Base-by-base conservation (phyloP, 2,888 invertebrate species). In the Lutraria lutraria region DNA sequence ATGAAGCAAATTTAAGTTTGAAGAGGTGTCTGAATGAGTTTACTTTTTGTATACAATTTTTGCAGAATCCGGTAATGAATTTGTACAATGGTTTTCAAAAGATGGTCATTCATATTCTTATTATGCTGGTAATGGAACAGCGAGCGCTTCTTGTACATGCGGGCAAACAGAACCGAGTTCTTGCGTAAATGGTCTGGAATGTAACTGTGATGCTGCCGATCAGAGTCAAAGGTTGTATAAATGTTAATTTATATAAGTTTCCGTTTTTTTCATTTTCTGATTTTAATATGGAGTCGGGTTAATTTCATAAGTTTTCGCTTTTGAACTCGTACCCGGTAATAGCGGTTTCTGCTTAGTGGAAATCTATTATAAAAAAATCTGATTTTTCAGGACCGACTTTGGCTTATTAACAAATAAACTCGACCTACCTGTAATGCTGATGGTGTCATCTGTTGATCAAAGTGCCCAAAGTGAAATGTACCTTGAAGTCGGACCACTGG, bases 161-260 rank as follows among this genome's bases (percentile, higher is more conserved):
- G 94, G 94, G 0, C 84, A 93, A 16, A 87, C 88, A n/a, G 92
- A 90, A 15, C 87, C 83, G 0, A 83, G 56, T 34, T 88, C 80
- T 21, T 95, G 95, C 90, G 83, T 60, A 0, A 93, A 93, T 15
- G 93, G 93, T 0, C 81, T 88, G 2, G 79, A 76, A 0, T 95
- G 95, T 86, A 94, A 95, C 91, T 94, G 95, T 89, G 95, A 95
- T 87, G 84, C 88, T 2, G 92, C 15, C 93, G 91, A 54, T 21
- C 15, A 31, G 6, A 25, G 25, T 68, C 25, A 4, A 43, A 43
- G 43, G 43, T 43, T 43, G 43, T 43, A 43, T n/a, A n/a, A n/a
- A n/a, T n/a, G 43, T 43, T 43, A 4, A 43, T 43, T 43, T 43
- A 43, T 8, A 43, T 4, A 43, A 43, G 43, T 43, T 43, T 43